These are phyloP conservation scores for Drosophila quinaria DNA, from an alignment of 2,888 invertebrate species.

Conservation along the genomic window DNA sequence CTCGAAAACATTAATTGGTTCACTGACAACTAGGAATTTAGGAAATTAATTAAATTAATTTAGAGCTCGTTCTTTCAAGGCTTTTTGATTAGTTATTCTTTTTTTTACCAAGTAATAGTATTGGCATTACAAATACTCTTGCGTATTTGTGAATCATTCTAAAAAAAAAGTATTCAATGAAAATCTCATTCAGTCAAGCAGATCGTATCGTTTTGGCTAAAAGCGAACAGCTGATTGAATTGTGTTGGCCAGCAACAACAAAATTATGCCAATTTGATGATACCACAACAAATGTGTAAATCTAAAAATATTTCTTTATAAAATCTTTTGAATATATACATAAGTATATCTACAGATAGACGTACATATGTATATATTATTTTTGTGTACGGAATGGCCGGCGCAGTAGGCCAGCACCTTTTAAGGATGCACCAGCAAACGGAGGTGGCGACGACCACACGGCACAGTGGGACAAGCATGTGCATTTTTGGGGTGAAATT, in stretches of 20 bases:
- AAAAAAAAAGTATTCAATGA: conserved; percentile 20
- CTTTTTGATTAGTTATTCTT: neutral
- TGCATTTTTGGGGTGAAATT: neutral
- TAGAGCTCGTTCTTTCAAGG: conserved; percentile 38
- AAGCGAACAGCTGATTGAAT: conserved; percentile 75
- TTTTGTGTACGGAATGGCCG: conserved; percentile 48
- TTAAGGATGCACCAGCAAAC: conserved; percentile 80
- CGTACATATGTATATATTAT: conserved; percentile 25
- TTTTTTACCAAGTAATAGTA: neutral
- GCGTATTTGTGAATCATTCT: neutral
- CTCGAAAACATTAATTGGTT: conserved; percentile 29
- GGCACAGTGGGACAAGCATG: conserved; percentile 36
- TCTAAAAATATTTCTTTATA: conserved; percentile 70
- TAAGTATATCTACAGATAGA: conserved; percentile 23
- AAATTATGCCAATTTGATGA: conserved; percentile 80
- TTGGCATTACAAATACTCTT: neutral
- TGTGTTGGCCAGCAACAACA: conserved; percentile 77
- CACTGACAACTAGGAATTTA: conserved; percentile 10
- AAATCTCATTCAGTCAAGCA: conserved; percentile 64
- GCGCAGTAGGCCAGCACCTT: conserved; percentile 79
- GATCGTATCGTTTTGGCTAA: conserved; percentile 35
- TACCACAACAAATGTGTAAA: conserved; percentile 77
- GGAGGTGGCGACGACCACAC: conserved; percentile 46
- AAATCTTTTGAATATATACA: conserved; percentile 50
- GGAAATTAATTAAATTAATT: conserved; percentile 2